Evolutionary conservation across 2,888 invertebrate species (phyloP).

Genomic region (Heliconius charithonia): DNA sequence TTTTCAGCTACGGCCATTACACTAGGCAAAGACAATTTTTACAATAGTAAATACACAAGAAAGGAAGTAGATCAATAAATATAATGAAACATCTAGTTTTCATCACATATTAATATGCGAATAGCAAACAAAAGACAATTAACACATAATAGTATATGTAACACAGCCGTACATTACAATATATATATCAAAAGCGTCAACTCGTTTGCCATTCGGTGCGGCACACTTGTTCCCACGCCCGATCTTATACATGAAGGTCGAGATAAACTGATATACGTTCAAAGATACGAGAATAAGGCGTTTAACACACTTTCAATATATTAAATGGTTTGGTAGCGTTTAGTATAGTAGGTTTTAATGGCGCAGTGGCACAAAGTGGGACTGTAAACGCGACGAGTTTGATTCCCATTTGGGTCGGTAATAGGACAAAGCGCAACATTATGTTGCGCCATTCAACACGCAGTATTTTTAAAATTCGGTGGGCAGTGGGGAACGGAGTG

Average conservation of each 20-base stretch:
- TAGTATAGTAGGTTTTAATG: neutral
- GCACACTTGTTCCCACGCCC: slow-evolving; percentile 51
- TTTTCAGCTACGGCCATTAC: neutral
- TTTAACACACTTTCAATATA: neutral
- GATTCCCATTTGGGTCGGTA: neutral
- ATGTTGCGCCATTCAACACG: neutral
- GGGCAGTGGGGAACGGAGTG: neutral
- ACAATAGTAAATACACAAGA: neutral
- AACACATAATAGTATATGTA: slow-evolving; percentile 24
- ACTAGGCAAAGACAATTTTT: neutral
- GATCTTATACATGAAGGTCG: slow-evolving; percentile 53
- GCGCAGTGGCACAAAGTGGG: neutral
- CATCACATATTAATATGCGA: neutral
- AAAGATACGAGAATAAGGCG: slow-evolving; percentile 20
- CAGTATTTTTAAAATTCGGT: neutral
- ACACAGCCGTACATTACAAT: slow-evolving; percentile 7
- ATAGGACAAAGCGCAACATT: neutral
- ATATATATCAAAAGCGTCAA: slow-evolving; percentile 25
- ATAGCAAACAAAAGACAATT: slow-evolving; percentile 11
- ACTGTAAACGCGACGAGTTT: neutral
- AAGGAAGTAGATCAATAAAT: neutral
- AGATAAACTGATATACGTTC: slow-evolving; percentile 44
- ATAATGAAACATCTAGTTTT: neutral
- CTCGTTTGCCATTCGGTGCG: slow-evolving; percentile 47
- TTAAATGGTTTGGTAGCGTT: neutral